Evolutionary conservation across 2,797 vertebrate species (phyloP), one percentile per base, ranked within the genome.

Genomic region (Muraenolepis orangiensis): DNA sequence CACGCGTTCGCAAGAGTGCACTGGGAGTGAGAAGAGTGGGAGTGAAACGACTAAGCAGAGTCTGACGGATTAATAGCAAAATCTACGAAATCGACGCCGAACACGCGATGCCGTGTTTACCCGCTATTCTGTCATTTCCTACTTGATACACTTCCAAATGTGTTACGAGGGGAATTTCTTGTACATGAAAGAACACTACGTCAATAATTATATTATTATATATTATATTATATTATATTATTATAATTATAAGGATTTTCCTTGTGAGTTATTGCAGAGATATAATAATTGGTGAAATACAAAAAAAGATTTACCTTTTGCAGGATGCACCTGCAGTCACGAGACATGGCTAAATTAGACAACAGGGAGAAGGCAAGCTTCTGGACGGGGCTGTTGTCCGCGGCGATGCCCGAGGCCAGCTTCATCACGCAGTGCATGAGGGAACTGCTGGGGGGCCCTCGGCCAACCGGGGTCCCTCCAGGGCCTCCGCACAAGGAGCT

Each of bases 261-360:
- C 36, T 38, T 12, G 4, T 38, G 36, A n/a, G n/a, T 34, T 34
- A 34, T 34, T 34, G 32, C 32, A 46, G 42, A 11, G 12, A 46
- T 46, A 18, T 18, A n/a, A n/a, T 13, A 13, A 46, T 46, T 46
- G 42, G n/a, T n/a, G n/a, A n/a, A n/a, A n/a, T n/a, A 28, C 20
- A 7, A 64, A 20, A 1, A 11, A 14, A 14, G 61, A 0, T 16
- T 83, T 91, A 97, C 98, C 94, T 98, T 99, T 71, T 98, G 97
- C 89, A 99, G 90, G 73, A 96, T 28, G 51, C 95, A 92, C 89
- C 91, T 95, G 81, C 97, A 98, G 87, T 99, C 98, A 30, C 95
- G 96, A 73, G 95, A 96, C 71, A 95, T 81, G 61, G 93, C 93
- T 42, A 98, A 91, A 83, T 99, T 99, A 36, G 96, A 91, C 73